These are phyloP conservation scores for Bucorvus abyssinicus DNA, from an alignment of 2,797 vertebrate species.

Conservation along the genomic window DNA sequence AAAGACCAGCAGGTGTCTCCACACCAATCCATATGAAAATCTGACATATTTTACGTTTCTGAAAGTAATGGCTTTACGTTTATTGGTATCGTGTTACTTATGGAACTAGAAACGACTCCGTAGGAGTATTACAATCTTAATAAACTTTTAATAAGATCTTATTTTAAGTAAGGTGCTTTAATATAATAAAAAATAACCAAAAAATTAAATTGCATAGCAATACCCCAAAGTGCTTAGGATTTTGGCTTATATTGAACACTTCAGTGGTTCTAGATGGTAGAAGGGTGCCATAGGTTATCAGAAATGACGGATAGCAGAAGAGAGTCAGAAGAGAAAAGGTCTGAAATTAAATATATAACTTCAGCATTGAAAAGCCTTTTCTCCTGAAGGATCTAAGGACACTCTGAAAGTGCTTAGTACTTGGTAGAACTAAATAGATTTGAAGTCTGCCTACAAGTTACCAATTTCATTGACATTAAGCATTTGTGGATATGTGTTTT, in stretches of 20 bases:
- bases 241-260: background rate
- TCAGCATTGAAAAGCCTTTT: background rate
- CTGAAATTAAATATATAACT: background rate
- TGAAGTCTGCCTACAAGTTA: background rate
- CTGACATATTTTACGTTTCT: background rate
- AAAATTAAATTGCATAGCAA: background rate
- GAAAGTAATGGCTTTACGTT: background rate
- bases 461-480: background rate
- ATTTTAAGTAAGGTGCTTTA: constrained; percentile 15
- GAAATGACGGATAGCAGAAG: background rate
- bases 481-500: background rate
- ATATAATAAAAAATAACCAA: constrained; percentile 10
- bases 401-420: background rate
- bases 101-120: background rate
- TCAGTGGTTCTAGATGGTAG: background rate
- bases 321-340: background rate
- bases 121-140: constrained; percentile 7
- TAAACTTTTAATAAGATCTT: background rate
- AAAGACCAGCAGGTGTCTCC: background rate
- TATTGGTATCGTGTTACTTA: background rate
- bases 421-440: background rate
- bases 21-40: background rate
- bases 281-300: background rate
- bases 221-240: background rate
- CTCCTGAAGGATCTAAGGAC: background rate